Percentiles rank a stretch among this genome's conserved stretches.
Evolutionary conservation across 2,113 vertebrate genomes (phyloP).

Genomic region (Cheirogaleus medius): DNA sequence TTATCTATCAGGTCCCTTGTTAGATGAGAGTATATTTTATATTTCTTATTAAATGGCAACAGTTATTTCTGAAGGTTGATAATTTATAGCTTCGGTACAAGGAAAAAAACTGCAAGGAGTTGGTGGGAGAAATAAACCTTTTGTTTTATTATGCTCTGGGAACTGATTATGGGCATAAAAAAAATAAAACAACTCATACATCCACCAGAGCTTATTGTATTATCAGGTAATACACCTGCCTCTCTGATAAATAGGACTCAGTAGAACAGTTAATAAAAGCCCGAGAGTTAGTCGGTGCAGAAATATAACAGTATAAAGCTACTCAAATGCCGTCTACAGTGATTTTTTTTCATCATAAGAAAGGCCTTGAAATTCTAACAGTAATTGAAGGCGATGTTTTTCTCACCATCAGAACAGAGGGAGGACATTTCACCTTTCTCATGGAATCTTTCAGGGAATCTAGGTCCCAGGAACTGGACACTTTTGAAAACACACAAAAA

Average conservation of each 20-base stretch:
- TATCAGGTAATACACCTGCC: constrained; percentile 87
- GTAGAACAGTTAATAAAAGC: constrained; percentile 86
- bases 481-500: not conserved
- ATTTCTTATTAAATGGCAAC: constrained; percentile 85
- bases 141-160: constrained; percentile 84
- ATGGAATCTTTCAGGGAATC: not conserved
- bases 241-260: constrained; percentile 87
- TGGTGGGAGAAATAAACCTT: constrained; percentile 80
- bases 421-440: not conserved
- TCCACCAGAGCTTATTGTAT: constrained; percentile 84
- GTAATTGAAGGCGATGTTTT: constrained; percentile 53
- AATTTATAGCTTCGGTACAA: constrained; percentile 79
- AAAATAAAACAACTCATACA: constrained; percentile 85
- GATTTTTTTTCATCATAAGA: constrained; percentile 68
- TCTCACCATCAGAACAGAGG: not conserved
- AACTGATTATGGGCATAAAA: constrained; percentile 85
- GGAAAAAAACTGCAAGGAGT: constrained; percentile 53
- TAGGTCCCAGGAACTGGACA: not conserved
- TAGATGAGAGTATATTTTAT: constrained; percentile 82
- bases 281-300: constrained; percentile 81
- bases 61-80: constrained; percentile 83
- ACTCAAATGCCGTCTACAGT: constrained; percentile 67
- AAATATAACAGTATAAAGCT: constrained; percentile 77
- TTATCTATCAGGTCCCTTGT: constrained; percentile 74
- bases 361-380: constrained; percentile 58